Conservation (phyloP, 2,113 vertebrate genomes). For the Sander vitreus region DNA sequence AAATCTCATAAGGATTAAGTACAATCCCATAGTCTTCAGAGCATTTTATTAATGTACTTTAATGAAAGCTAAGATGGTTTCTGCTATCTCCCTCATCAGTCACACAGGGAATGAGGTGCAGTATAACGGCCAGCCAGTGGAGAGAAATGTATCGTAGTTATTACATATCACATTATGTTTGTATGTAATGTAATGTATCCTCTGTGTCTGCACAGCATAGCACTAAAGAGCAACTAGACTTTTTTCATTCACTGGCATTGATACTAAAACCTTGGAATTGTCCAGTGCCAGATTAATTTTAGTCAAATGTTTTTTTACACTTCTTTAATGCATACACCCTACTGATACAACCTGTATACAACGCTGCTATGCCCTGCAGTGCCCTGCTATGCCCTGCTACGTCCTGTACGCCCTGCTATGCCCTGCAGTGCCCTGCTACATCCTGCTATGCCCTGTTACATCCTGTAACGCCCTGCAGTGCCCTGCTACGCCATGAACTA, state of each 20-base stretch:
- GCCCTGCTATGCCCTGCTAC: too few relatives aligned
- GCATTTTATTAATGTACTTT: not conserved
- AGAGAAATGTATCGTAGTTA: not conserved
- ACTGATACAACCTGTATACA: too few relatives aligned
- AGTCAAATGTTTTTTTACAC: not conserved
- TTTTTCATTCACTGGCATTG: not conserved
- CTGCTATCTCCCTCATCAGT: not conserved
- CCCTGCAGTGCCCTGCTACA: too few relatives aligned
- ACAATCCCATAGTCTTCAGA: not conserved
- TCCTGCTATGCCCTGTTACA: too few relatives aligned
- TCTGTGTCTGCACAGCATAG: not conserved
- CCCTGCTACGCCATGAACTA: too few relatives aligned
- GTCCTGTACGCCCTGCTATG: too few relatives aligned
- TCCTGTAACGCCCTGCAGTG: too few relatives aligned
- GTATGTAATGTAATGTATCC: not conserved
- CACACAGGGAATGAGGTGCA: not conserved
- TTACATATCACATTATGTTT: not conserved
- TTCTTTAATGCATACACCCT: not conserved
- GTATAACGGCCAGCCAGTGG: not conserved
- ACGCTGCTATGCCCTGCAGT: too few relatives aligned
- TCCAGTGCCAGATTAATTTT: not conserved
- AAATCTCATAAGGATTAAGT: not conserved
- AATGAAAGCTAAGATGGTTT: conserved; percentile 1
- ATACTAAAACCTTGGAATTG: not conserved
- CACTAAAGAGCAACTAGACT: not conserved